These are phyloP conservation scores for Tanytarsus gracilentus DNA, from an alignment of 2,888 invertebrate genomes.

Conservation along the genomic window DNA sequence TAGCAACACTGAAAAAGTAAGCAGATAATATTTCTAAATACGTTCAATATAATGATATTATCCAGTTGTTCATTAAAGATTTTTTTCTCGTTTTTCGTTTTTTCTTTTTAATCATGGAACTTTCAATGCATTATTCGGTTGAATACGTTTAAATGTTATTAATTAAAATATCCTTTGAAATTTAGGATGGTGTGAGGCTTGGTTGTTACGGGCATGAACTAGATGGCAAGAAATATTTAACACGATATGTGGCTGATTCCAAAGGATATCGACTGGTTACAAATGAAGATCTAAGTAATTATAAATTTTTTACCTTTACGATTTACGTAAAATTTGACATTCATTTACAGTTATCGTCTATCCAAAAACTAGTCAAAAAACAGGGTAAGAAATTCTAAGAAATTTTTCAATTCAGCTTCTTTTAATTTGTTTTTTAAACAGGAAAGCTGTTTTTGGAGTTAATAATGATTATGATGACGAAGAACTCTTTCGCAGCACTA, in stretches of 20 bases:
- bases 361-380: background rate
- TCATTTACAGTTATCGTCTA: constrained; percentile 8
- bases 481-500: background rate
- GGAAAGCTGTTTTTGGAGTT: constrained; percentile 2
- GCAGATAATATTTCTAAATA: background rate
- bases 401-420: background rate
- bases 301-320: too few species aligned
- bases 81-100: background rate
- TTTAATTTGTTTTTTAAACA: background rate
- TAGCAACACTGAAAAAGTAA: constrained; percentile 17
- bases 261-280: constrained; percentile 17
- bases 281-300: constrained; percentile 6
- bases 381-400: background rate
- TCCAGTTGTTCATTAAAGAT: background rate
- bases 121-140: background rate
- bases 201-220: constrained; percentile 11
- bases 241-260: constrained; percentile 15
- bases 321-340: too few species aligned
- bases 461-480: background rate
- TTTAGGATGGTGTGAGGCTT: constrained; percentile 12
- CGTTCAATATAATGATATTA: background rate
- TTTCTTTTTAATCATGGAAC: background rate
- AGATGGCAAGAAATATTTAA: constrained; percentile 8
- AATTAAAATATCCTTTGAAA: background rate
- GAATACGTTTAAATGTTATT: background rate